Percentiles rank a stretch among this genome's conserved stretches.
These are phyloP conservation scores for Microctenopoma steveboyesi DNA, from an alignment of 2,797 vertebrate genomes.

Conservation along the genomic window DNA sequence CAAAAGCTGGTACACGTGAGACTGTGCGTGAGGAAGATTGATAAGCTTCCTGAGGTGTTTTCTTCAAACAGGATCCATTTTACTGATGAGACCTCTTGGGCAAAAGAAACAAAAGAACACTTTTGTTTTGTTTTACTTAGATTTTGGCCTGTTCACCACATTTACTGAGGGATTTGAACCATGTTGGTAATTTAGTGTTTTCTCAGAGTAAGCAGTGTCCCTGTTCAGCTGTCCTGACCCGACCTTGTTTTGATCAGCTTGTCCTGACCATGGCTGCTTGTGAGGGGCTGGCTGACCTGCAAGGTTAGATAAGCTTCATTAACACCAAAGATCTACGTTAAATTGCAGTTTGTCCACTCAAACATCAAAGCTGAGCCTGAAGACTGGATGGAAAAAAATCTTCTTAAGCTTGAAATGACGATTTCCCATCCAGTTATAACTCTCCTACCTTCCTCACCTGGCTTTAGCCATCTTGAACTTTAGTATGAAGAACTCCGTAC, in stretches of 20 bases:
- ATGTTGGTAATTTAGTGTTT: background rate
- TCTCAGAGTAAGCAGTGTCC: background rate
- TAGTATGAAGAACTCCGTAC: slow-evolving; percentile 19
- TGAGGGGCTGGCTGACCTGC: slow-evolving; percentile 37
- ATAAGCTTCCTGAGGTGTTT: slow-evolving; percentile 38
- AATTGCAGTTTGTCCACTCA: slow-evolving; percentile 5
- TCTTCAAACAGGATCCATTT: slow-evolving; percentile 24
- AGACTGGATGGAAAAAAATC: background rate
- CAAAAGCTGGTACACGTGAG: slow-evolving; percentile 10
- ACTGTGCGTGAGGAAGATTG: slow-evolving; percentile 37
- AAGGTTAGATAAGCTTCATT: slow-evolving; percentile 45
- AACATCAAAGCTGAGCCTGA: slow-evolving; percentile 26
- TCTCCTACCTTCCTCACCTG: background rate
- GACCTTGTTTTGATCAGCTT: slow-evolving; percentile 42
- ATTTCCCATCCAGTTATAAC: slow-evolving; percentile 2
- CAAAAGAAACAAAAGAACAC: background rate
- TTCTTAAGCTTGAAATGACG: background rate
- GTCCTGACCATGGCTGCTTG: slow-evolving; percentile 33
- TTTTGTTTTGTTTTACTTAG: background rate
- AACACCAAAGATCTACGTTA: background rate
- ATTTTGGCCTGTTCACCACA: background rate
- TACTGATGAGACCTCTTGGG: slow-evolving; percentile 4
- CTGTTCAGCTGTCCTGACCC: slow-evolving; percentile 10
- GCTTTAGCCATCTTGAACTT: slow-evolving; percentile 27
- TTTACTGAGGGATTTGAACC: background rate